Conservation (phyloP, 2,797 vertebrate species). For the Sebastes oblongus region DNA sequence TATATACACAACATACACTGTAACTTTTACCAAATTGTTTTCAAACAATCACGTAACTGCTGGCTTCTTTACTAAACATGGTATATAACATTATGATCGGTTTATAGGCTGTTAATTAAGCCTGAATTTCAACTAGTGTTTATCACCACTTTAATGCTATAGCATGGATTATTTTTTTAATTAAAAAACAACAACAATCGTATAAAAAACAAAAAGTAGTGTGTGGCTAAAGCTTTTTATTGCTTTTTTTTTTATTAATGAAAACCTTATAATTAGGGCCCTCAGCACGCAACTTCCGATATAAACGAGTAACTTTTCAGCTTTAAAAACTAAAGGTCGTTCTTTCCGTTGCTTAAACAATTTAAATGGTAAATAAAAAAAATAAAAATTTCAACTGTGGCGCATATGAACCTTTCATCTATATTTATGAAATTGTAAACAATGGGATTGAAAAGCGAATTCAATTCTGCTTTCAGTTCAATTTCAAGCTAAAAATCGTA, state of each 20-base stretch:
- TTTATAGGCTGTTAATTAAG: background rate
- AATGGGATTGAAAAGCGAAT: background rate
- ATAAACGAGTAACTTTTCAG: background rate
- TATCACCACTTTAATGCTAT: background rate
- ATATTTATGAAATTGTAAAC: conserved; percentile 27
- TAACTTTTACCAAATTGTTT: background rate
- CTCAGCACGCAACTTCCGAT: background rate
- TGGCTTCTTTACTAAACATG: background rate
- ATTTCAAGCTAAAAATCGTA: background rate
- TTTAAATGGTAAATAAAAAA: background rate
- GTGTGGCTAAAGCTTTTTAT: background rate
- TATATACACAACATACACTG: background rate
- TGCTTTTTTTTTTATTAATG: background rate
- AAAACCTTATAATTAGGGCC: background rate
- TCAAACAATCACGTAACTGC: background rate
- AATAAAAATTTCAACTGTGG: background rate
- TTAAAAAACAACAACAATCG: background rate
- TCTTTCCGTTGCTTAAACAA: background rate
- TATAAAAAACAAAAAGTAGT: background rate
- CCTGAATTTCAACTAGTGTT: background rate
- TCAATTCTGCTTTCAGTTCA: background rate
- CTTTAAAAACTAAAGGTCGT: background rate
- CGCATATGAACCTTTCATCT: background rate
- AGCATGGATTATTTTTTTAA: background rate
- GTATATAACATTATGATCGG: background rate